Percentiles rank a stretch among this genome's conserved stretches.
phyloP scores from a whole-genome alignment of 1,140 invertebrate genomes.

The Drosophila ficusphila region DNA sequence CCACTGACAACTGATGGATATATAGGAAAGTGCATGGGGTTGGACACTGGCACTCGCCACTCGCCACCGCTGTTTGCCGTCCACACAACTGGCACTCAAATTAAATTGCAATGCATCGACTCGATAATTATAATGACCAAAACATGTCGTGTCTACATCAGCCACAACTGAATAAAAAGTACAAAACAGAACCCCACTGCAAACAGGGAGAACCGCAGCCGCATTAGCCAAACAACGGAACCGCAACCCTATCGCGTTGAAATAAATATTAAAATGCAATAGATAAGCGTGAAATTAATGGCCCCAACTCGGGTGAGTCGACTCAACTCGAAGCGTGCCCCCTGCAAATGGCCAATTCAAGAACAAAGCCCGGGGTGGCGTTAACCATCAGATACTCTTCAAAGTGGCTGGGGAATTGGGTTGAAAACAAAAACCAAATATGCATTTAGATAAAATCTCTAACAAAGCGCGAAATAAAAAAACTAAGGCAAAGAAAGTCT shows the following conservation, averaged over 20 bases:
- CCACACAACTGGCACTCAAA: constrained; percentile 42
- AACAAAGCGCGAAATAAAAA: neutral
- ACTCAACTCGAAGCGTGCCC: constrained; percentile 3
- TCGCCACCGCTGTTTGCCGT: constrained; percentile 1
- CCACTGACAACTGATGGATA: constrained; percentile 25
- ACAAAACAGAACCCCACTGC: neutral
- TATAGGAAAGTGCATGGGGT: constrained; percentile 11
- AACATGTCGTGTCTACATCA: constrained; percentile 66
- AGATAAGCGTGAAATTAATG: constrained; percentile 71
- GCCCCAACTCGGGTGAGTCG: constrained; percentile 20
- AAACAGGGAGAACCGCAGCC: constrained; percentile 10
- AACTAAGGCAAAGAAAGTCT: neutral
- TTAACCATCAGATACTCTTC: constrained; percentile 23
- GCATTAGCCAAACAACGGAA: constrained; percentile 46
- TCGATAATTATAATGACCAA: constrained; percentile 73
- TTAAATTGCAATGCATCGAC: constrained; percentile 62
- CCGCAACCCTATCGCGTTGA: constrained; percentile 42
- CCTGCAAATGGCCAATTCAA: constrained; percentile 4
- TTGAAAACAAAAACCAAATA: neutral
- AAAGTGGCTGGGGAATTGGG: constrained; percentile 5
- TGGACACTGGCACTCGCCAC: constrained; percentile 37
- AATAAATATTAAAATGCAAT: constrained; percentile 74
- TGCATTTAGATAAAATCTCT: constrained; percentile 3
- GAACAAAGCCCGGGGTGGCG: constrained; percentile 16
- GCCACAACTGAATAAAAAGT: neutral